A percentile compares a stretch with the other conserved stretches of the same genome.
phyloP scores from a whole-genome alignment of 2,888 invertebrate species.

The Melieria crassipennis region DNA sequence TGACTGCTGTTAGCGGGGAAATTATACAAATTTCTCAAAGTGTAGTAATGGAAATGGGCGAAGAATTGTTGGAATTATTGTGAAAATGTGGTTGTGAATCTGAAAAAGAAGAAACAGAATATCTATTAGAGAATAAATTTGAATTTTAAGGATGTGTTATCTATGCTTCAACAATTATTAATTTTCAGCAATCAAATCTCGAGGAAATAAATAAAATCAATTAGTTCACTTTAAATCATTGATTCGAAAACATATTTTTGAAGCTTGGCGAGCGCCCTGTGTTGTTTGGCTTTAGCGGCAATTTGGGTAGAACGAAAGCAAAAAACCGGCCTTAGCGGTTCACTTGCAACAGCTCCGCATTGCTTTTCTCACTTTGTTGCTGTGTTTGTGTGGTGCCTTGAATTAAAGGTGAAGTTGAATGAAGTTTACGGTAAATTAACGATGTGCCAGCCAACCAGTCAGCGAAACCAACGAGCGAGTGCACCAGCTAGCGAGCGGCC shows the following conservation, averaged over 20 bases:
- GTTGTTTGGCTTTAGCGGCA: too few species aligned
- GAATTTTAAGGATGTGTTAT: too few species aligned
- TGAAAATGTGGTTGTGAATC: not conserved
- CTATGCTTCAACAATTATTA: too few species aligned
- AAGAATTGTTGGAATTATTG: not conserved
- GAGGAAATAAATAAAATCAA: too few species aligned
- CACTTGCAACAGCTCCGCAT: too few species aligned
- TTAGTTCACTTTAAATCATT: too few species aligned
- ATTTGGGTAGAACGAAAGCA: too few species aligned
- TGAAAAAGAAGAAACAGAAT: slow-evolving; percentile 8
- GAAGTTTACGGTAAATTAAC: slow-evolving; percentile 66
- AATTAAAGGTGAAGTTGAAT: slow-evolving; percentile 63
- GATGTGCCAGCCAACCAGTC: not conserved
- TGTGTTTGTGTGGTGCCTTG: slow-evolving; percentile 22
- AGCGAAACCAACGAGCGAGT: not conserved
- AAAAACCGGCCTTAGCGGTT: too few species aligned
- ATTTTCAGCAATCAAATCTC: too few species aligned
- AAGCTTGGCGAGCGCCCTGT: too few species aligned
- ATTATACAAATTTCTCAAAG: slow-evolving; percentile 23
- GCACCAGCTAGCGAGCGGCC: slow-evolving; percentile 3
- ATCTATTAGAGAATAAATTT: not conserved
- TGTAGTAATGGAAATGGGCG: too few species aligned
- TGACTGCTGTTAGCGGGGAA: slow-evolving; percentile 54
- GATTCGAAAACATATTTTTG: too few species aligned
- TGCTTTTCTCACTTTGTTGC: not conserved